Conservation (phyloP, 2,113 vertebrate genomes). For the Taurulus bubalis region DNA sequence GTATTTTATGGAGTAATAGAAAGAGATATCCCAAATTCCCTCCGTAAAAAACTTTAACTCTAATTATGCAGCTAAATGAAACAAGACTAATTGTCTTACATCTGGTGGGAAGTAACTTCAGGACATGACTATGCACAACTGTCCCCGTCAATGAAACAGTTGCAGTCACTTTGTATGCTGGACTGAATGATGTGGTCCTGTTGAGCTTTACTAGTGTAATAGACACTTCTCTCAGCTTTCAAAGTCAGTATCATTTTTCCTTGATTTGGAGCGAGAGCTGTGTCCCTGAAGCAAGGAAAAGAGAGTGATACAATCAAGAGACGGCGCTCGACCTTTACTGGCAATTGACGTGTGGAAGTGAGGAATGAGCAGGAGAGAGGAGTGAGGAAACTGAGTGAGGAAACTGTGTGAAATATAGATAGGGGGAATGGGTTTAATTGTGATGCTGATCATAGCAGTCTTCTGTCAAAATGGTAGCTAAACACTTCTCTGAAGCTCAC, state of each 20-base stretch:
- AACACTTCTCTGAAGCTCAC: not conserved
- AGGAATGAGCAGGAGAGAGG: slow-evolving; percentile 9
- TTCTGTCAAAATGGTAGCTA: not conserved
- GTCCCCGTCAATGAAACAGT: slow-evolving; percentile 30
- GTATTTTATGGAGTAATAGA: too few species aligned
- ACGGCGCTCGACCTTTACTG: slow-evolving; percentile 31
- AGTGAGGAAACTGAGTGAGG: not conserved
- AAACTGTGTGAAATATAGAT: not conserved
- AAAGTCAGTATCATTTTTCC: slow-evolving; percentile 56
- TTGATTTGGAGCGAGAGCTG: slow-evolving; percentile 32
- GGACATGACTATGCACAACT: slow-evolving; percentile 23
- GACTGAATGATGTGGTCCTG: slow-evolving; percentile 29
- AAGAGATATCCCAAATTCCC: too few species aligned
- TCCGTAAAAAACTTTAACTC: too few species aligned
- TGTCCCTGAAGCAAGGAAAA: slow-evolving; percentile 52
- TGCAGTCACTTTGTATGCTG: slow-evolving; percentile 1
- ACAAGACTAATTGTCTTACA: not conserved
- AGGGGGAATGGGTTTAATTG: not conserved
- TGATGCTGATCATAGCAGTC: not conserved
- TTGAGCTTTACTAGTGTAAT: slow-evolving; percentile 19
- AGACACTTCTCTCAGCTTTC: slow-evolving; percentile 41
- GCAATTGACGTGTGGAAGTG: not conserved
- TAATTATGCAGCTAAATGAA: too few species aligned
- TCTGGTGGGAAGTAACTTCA: slow-evolving; percentile 23
- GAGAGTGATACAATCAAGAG: slow-evolving; percentile 54